Percentiles rank a stretch among this genome's conserved stretches.
Conservation (phyloP, 2,888 invertebrate species). For the Drosophila diplacantha region DNA sequence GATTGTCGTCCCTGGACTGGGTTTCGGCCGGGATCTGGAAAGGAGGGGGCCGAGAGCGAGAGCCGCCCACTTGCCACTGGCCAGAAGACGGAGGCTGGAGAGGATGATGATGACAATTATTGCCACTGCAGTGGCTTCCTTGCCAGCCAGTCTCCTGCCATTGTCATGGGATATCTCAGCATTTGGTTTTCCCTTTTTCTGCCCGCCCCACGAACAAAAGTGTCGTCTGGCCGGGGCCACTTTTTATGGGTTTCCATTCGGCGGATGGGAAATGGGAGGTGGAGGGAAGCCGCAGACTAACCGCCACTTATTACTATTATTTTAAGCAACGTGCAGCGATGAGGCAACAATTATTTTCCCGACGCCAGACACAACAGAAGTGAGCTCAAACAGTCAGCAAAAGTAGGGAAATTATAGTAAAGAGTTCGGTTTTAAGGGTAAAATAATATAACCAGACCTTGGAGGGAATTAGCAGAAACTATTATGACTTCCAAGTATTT, state of each 20-base stretch:
- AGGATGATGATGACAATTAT: conserved; percentile 52
- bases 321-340: conserved; percentile 67
- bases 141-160: conserved; percentile 28
- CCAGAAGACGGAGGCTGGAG: conserved; percentile 32
- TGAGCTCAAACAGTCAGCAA: background rate
- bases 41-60: conserved; percentile 4
- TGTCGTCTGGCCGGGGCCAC: conserved; percentile 51
- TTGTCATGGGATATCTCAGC: conserved; percentile 38
- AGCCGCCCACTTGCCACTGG: conserved; percentile 44
- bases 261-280: conserved; percentile 17
- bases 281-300: conserved; percentile 54
- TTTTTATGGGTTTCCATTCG: conserved; percentile 65
- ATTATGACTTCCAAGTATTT: background rate
- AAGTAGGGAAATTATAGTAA: background rate
- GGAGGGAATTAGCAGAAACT: background rate
- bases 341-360: conserved; percentile 63
- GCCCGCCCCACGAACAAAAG: conserved; percentile 33
- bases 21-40: conserved; percentile 12
- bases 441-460: background rate
- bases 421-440: background rate
- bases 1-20: conserved; percentile 35
- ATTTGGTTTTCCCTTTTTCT: conserved; percentile 10
- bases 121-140: conserved; percentile 50
- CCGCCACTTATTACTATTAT: conserved; percentile 65
- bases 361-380: conserved; percentile 24